Evolutionary conservation across 2,113 vertebrate genomes (phyloP).

Genomic region (Takifugu flavidus): DNA sequence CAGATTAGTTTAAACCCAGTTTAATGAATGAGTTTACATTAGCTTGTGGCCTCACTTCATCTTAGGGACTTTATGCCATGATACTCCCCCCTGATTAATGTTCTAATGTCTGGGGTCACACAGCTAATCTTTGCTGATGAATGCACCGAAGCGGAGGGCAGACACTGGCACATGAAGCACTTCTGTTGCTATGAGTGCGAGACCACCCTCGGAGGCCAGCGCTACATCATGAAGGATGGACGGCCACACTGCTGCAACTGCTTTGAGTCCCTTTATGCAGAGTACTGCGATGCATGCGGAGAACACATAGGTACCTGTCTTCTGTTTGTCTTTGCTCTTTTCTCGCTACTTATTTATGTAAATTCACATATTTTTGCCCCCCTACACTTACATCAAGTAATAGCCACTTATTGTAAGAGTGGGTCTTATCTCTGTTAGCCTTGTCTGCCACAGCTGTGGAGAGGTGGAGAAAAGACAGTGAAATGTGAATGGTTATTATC

Average conservation of each 20-base stretch:
- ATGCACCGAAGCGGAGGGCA: slow-evolving; percentile 95
- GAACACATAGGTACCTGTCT: slow-evolving; percentile 87
- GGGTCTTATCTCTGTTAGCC: slow-evolving; percentile 30
- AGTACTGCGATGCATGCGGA: slow-evolving; percentile 95
- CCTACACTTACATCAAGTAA: slow-evolving; percentile 6
- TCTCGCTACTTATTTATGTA: slow-evolving; percentile 13
- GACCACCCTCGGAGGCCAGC: slow-evolving; percentile 90
- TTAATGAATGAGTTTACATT: neutral
- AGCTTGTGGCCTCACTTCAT: neutral
- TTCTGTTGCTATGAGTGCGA: slow-evolving; percentile 98
- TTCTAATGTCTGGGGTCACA: slow-evolving; percentile 14
- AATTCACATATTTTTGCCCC: neutral
- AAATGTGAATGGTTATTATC: slow-evolving; percentile 63
- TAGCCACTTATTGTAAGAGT: slow-evolving; percentile 38
- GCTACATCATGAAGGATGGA: slow-evolving; percentile 98
- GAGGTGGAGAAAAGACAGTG: slow-evolving; percentile 47
- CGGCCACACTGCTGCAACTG: slow-evolving; percentile 97
- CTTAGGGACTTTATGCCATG: neutral
- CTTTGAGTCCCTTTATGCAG: slow-evolving; percentile 93
- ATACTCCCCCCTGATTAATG: slow-evolving; percentile 19
- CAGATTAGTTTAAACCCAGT: too few relatives aligned
- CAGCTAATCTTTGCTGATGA: slow-evolving; percentile 98
- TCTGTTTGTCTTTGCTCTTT: neutral
- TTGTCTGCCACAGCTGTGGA: slow-evolving; percentile 53
- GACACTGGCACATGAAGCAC: slow-evolving; percentile 99